These are phyloP conservation scores for Falco novaeseelandiae DNA, from an alignment of 2,797 vertebrate species.

Conservation along the genomic window DNA sequence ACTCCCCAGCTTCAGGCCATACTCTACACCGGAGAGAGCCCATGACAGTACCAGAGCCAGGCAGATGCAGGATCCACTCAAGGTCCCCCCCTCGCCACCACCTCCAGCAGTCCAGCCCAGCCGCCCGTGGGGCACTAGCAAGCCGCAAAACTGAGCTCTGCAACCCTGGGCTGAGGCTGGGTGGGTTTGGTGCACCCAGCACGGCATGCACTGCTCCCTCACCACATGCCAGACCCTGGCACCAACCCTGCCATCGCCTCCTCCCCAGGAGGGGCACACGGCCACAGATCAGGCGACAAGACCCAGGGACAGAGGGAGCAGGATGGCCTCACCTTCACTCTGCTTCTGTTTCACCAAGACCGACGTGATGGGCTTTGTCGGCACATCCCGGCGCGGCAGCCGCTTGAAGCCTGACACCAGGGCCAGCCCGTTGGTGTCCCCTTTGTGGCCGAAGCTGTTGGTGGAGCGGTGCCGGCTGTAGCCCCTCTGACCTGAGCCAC, in stretches of 20 bases:
- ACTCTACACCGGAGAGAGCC: conserved; percentile 79
- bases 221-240: neutral
- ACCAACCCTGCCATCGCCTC: neutral
- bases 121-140: neutral
- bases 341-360: conserved; percentile 85
- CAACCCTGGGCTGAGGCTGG: neutral
- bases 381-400: conserved; percentile 79
- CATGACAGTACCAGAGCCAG: neutral
- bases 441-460: conserved; percentile 69
- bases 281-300: neutral
- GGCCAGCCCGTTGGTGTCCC: conserved; percentile 74
- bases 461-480: neutral
- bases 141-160: neutral
- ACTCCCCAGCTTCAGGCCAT: conserved; percentile 94
- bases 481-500: neutral
- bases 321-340: conserved; percentile 82
- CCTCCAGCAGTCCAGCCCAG: neutral
- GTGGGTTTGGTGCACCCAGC: neutral
- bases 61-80: neutral
- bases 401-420: conserved; percentile 90
- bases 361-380: conserved; percentile 82
- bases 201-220: fast-evolving
- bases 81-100: fast-evolving
- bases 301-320: neutral
- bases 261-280: fast-evolving